Base-by-base conservation (phyloP, 2,888 invertebrate species). In the Pseudoips prasinana region DNA sequence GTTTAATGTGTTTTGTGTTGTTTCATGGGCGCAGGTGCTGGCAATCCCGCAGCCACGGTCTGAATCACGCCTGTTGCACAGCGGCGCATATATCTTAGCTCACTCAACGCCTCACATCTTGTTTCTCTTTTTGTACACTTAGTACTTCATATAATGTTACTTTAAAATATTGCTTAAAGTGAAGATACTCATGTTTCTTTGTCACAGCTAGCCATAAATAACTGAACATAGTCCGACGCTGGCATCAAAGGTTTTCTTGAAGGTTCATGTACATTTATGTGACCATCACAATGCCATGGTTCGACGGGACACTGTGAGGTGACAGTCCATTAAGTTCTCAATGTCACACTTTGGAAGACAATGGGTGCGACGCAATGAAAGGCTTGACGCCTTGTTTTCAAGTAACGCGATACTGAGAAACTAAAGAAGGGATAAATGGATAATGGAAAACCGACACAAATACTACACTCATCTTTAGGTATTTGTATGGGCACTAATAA, bases 311-410 rank as follows among this genome's bases (percentile, higher is more conserved):
- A 32, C 31, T 29, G 47, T 32, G 31, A 65, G 62, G 54, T 67
- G 74, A 65, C 69, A 63, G 70, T 81, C 86, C 86, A 87, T 87
- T 87, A 87, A 70, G 75, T 68, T 75, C 78, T 85, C 82, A 76
- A 67, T 79, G 70, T 77, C 81, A 70, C 71, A 73, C 54, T 74
- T 72, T 65, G 45, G 67, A 49, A 55, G 53, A 83, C 78, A 82
- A 80, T 72, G 64, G 73, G 51, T 50, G 58, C 31, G 20, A 20
- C 20, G 2, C 59, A 64, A 53, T 66, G 49, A 65, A 59, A 66
- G 58, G 47, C 59, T 55, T 47, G 60, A 47, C 58, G 49, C 42
- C 39, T 50, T 62, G 58, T 59, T 65, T 55, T 53, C 55, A 53
- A 53, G 81, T 74, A 83, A 85, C 64, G 39, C 40, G 66, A 80